These are phyloP conservation scores for Polyploca ridens DNA, from an alignment of 2,888 invertebrate genomes.

Conservation along the genomic window DNA sequence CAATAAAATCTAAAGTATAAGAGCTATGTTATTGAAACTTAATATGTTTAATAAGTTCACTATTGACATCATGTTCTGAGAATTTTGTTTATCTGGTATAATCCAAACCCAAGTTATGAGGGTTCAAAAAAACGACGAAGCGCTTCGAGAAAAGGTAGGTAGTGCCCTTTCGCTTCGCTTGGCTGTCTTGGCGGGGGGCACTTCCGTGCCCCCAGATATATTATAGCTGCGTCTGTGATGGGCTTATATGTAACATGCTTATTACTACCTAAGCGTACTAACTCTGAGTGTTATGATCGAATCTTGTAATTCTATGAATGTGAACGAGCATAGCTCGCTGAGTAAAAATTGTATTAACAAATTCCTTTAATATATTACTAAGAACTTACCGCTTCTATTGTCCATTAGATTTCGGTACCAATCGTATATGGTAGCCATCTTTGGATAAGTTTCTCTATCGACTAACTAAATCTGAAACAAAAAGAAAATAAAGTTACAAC, in stretches of 20 bases:
- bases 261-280: neutral
- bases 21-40: too few species aligned
- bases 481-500: conserved; percentile 23
- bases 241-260: neutral
- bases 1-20: too few species aligned
- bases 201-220: too few species aligned
- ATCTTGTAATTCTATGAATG: neutral
- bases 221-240: too few species aligned
- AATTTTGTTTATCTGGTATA: too few species aligned
- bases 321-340: neutral
- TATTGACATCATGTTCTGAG: too few species aligned
- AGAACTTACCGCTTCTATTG: conserved; percentile 87
- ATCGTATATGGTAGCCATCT: conserved; percentile 85
- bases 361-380: conserved; percentile 12
- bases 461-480: conserved; percentile 78
- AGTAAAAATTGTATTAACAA: neutral
- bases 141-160: too few species aligned
- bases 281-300: neutral
- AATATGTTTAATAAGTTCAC: too few species aligned
- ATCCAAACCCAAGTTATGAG: too few species aligned
- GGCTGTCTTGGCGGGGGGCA: too few species aligned
- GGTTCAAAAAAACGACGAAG: too few species aligned
- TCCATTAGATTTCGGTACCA: conserved; percentile 90
- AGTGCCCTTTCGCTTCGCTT: too few species aligned
- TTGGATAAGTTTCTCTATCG: conserved; percentile 66